A percentile compares a stretch with the other conserved stretches of the same genome.
These are phyloP conservation scores for Toxonevra muliebris DNA, from an alignment of 2,888 invertebrate species.

Conservation along the genomic window DNA sequence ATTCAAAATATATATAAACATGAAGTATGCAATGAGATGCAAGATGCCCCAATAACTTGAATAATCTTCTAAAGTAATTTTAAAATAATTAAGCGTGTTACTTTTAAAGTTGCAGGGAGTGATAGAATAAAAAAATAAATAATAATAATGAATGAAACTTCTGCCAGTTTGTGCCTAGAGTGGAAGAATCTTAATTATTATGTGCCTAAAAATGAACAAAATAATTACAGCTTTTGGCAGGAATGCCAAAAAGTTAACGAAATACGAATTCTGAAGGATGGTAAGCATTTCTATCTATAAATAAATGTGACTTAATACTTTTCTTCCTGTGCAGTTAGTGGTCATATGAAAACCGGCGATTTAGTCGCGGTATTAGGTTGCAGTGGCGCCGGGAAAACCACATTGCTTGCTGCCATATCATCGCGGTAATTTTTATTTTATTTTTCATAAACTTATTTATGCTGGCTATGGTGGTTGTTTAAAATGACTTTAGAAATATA, in stretches of 20 bases:
- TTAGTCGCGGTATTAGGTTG: slow-evolving; percentile 79
- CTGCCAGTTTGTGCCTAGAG: slow-evolving; percentile 55
- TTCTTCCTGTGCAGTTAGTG: slow-evolving; percentile 69
- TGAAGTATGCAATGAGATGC: too few relatives aligned
- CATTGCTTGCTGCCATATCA: slow-evolving; percentile 77
- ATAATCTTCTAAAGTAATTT: too few relatives aligned
- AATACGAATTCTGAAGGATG: slow-evolving; percentile 55
- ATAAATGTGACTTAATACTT: neutral
- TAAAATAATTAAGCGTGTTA: neutral
- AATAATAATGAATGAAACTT: slow-evolving; percentile 22
- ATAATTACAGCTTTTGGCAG: slow-evolving; percentile 61
- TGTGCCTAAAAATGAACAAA: slow-evolving; percentile 59
- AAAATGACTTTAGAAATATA: too few relatives aligned
- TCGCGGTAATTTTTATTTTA: slow-evolving; percentile 63
- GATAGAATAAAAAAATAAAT: too few relatives aligned
- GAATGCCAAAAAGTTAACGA: slow-evolving; percentile 54
- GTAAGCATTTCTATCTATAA: slow-evolving; percentile 41
- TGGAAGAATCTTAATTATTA: slow-evolving; percentile 61
- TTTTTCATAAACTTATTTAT: too few relatives aligned
- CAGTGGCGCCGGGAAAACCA: slow-evolving; percentile 83
- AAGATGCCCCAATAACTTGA: too few relatives aligned
- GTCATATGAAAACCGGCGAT: slow-evolving; percentile 74
- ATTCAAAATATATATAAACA: too few relatives aligned
- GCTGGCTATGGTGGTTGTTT: too few relatives aligned
- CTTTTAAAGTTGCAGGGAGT: too few relatives aligned